Conservation (phyloP, 2,888 invertebrate species). For the Amphipyra berbera region DNA sequence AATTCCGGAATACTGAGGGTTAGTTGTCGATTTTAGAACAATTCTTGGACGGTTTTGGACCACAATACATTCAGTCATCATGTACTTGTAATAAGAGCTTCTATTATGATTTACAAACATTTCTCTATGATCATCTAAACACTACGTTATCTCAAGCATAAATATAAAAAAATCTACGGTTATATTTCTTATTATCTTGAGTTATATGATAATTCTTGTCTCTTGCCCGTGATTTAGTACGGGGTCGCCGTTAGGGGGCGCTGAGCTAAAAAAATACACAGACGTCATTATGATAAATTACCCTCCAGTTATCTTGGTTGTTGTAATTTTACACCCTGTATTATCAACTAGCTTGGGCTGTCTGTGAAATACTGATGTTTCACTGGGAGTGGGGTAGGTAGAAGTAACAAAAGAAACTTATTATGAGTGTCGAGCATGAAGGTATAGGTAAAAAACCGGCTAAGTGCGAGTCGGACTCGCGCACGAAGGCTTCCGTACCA, state of each 20-base stretch:
- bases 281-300: slow-evolving; percentile 83
- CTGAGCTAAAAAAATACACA: slow-evolving; percentile 73
- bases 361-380: slow-evolving; percentile 31
- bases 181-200: slow-evolving; percentile 81
- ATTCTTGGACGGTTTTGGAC: too few relatives aligned
- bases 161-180: slow-evolving; percentile 57
- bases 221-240: slow-evolving; percentile 79
- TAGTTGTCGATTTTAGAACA: too few relatives aligned
- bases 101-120: too few relatives aligned
- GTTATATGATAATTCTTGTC: slow-evolving; percentile 86
- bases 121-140: neutral
- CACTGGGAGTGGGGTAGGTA: neutral
- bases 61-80: too few relatives aligned
- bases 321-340: slow-evolving; percentile 70
- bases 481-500: too few relatives aligned
- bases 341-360: slow-evolving; percentile 45
- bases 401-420: neutral
- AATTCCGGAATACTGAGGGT: too few relatives aligned
- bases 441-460: too few relatives aligned
- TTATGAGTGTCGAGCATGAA: too few relatives aligned
- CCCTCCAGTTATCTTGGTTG: slow-evolving; percentile 55
- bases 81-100: too few relatives aligned
- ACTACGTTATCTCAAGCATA: slow-evolving; percentile 39
- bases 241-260: slow-evolving; percentile 74
- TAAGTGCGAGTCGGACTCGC: too few relatives aligned